phyloP scores from a whole-genome alignment of 2,888 invertebrate genomes.

The Apodemia duryi region DNA sequence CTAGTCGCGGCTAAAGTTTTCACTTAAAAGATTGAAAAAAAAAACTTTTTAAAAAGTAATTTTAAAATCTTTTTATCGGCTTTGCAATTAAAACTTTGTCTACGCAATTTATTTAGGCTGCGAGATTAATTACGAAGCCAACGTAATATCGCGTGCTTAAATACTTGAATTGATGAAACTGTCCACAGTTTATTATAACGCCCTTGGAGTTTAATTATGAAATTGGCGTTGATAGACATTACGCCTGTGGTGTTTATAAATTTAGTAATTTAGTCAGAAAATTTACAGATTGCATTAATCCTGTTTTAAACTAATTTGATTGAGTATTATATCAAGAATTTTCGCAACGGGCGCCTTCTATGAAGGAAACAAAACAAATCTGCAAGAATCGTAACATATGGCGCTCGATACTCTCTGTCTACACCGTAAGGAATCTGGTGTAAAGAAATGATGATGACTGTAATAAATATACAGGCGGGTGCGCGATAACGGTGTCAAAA shows the following conservation, averaged over 20 bases:
- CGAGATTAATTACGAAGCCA: neutral
- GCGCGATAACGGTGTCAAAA: too few relatives aligned
- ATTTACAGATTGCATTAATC: neutral
- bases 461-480: too few relatives aligned
- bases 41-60: neutral
- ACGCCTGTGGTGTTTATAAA: neutral
- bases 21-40: too few relatives aligned
- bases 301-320: too few relatives aligned
- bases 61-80: neutral
- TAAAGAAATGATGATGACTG: too few relatives aligned
- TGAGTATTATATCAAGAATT: too few relatives aligned
- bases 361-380: too few relatives aligned
- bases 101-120: neutral
- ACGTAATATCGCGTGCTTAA: neutral
- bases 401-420: too few relatives aligned
- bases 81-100: neutral
- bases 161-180: neutral
- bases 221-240: neutral
- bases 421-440: too few relatives aligned
- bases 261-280: neutral
- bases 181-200: neutral
- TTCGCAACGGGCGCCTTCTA: too few relatives aligned
- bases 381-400: too few relatives aligned
- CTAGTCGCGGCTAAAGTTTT: too few relatives aligned
- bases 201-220: neutral